Conservation (phyloP, 2,113 vertebrate species). For the Amazona guildingii region DNA sequence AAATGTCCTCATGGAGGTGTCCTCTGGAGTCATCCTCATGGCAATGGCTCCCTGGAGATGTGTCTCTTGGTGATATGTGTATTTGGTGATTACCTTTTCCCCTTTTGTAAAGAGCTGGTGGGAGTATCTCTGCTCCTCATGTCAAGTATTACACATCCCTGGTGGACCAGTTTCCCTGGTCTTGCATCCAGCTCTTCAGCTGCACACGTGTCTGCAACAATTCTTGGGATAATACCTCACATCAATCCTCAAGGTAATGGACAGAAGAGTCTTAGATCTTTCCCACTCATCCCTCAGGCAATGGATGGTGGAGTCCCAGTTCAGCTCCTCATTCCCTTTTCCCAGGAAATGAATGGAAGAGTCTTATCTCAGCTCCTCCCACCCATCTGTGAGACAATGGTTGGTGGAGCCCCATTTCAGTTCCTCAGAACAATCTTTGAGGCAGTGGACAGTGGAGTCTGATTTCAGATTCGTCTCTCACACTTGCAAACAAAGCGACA, state of each 20-base stretch:
- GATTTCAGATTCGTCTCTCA: neutral
- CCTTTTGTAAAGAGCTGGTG: neutral
- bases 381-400: neutral
- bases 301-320: too few species aligned
- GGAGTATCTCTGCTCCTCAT: neutral
- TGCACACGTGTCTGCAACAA: neutral
- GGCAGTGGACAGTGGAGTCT: neutral
- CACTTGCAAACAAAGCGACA: neutral
- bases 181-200: neutral
- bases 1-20: too few species aligned
- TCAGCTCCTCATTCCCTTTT: neutral
- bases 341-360: neutral
- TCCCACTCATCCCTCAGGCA: too few species aligned
- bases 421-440: neutral
- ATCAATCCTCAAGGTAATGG: neutral
- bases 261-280: too few species aligned
- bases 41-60: too few species aligned
- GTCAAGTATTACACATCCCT: neutral
- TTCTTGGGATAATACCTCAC: neutral
- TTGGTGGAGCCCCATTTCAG: neutral
- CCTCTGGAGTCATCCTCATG: neutral
- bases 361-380: neutral
- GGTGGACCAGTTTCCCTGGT: neutral
- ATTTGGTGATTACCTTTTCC: neutral
- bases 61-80: neutral